Conservation (phyloP, 2,113 vertebrate genomes). For the Passer montanus region DNA sequence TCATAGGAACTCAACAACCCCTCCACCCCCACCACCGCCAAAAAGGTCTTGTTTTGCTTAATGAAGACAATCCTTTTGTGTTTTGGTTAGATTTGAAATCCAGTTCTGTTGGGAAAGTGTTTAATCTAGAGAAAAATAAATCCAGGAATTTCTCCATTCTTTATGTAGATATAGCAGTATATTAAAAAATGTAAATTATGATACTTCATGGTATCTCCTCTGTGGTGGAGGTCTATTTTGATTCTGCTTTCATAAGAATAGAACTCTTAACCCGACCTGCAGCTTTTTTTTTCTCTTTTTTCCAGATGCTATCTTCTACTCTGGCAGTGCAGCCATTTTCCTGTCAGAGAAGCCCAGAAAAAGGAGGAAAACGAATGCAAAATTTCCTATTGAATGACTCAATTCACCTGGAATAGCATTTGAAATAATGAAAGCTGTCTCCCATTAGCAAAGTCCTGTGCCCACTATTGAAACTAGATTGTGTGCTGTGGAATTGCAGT, state of each 20-base stretch:
- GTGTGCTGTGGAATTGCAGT: background rate
- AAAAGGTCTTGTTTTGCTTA: background rate
- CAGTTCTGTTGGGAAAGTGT: background rate
- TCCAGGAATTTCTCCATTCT: background rate
- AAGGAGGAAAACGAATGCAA: background rate
- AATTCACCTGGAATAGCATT: slow-evolving; percentile 17
- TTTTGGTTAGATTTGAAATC: background rate
- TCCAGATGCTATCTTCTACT: background rate
- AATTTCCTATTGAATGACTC: background rate
- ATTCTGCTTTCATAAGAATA: background rate
- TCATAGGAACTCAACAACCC: background rate
- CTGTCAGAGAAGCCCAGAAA: background rate
- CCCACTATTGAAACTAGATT: background rate
- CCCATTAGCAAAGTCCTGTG: background rate
- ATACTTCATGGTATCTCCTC: background rate
- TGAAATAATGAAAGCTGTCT: background rate
- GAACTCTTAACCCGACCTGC: background rate
- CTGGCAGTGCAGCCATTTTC: background rate
- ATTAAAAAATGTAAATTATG: background rate
- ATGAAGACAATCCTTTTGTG: background rate
- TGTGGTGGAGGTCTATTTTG: background rate
- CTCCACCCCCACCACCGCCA: no score
- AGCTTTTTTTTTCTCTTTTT: background rate
- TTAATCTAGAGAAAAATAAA: background rate
- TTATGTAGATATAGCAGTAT: background rate